phyloP scores from a whole-genome alignment of 2,113 vertebrate genomes.

The Vulpes lagopus region DNA sequence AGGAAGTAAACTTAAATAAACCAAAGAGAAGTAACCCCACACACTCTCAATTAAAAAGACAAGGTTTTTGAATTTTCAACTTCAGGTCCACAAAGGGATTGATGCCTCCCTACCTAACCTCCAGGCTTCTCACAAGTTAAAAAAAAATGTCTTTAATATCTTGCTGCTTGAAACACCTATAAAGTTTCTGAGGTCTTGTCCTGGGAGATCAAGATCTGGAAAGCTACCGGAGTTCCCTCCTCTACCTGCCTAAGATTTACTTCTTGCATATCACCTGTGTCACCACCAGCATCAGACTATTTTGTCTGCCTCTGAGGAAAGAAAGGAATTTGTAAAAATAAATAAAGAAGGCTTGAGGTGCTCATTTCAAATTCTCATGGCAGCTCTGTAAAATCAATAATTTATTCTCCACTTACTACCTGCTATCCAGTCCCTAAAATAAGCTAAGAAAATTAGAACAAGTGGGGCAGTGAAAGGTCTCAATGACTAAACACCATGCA shows the following conservation, averaged over 20 bases:
- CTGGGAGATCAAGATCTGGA: not conserved
- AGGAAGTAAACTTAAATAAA: not conserved
- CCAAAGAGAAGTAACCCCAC: not conserved
- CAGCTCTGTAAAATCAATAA: not conserved
- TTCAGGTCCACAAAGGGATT: not conserved
- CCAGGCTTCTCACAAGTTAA: not conserved
- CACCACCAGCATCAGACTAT: not conserved
- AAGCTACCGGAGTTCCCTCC: not conserved
- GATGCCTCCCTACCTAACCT: not conserved
- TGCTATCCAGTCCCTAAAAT: not conserved
- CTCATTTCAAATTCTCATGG: not conserved
- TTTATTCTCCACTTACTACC: not conserved
- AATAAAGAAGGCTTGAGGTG: not conserved
- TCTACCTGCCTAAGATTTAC: not conserved
- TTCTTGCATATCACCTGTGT: not conserved
- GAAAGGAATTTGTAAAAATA: conserved; percentile 42
- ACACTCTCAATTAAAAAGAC: not conserved
- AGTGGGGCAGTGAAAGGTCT: not conserved
- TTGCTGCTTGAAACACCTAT: not conserved
- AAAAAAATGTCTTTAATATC: not conserved
- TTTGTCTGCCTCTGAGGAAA: not conserved
- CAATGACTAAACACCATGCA: not conserved
- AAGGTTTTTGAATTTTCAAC: not conserved
- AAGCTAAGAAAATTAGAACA: not conserved
- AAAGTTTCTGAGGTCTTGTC: not conserved